These are phyloP conservation scores for Apolygus lucorum DNA, from an alignment of 1,140 invertebrate genomes.

Conservation along the genomic window DNA sequence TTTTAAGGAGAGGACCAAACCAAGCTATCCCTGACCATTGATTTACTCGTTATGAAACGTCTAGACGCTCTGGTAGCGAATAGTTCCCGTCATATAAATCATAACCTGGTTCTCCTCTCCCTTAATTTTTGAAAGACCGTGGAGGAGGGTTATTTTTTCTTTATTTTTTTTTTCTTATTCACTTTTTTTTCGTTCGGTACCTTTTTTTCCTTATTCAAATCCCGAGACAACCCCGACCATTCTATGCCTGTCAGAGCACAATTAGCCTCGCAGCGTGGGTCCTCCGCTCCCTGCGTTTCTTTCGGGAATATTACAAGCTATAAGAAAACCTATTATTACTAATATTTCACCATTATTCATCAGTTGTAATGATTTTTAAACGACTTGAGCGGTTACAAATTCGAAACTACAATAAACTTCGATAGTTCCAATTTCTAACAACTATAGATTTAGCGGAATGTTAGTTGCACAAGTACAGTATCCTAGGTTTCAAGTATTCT, in stretches of 20 bases:
- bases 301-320: not conserved
- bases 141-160: not conserved
- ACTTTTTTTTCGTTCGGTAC: not conserved
- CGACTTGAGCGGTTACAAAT: too few relatives aligned
- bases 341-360: not conserved
- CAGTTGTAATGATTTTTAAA: not conserved
- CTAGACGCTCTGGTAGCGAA: conserved; percentile 16
- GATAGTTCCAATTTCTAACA: too few relatives aligned
- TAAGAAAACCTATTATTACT: conserved; percentile 5
- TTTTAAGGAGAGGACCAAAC: too few relatives aligned
- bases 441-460: too few relatives aligned
- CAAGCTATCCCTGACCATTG: conserved; percentile 13
- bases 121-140: conserved; percentile 9
- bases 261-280: conserved; percentile 10
- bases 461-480: too few relatives aligned
- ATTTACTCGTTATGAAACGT: conserved; percentile 16
- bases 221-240: not conserved
- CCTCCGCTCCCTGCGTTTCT: not conserved
- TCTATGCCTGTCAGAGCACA: conserved; percentile 2
- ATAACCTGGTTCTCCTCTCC: conserved; percentile 12
- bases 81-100: conserved; percentile 14
- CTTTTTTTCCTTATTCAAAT: conserved; percentile 13
- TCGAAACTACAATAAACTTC: too few relatives aligned
- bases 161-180: not conserved
- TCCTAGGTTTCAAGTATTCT: too few relatives aligned